These are phyloP conservation scores for Arbacia lixula DNA, from an alignment of 53 echinoderm and acorn worm genomes.

Conservation along the genomic window DNA sequence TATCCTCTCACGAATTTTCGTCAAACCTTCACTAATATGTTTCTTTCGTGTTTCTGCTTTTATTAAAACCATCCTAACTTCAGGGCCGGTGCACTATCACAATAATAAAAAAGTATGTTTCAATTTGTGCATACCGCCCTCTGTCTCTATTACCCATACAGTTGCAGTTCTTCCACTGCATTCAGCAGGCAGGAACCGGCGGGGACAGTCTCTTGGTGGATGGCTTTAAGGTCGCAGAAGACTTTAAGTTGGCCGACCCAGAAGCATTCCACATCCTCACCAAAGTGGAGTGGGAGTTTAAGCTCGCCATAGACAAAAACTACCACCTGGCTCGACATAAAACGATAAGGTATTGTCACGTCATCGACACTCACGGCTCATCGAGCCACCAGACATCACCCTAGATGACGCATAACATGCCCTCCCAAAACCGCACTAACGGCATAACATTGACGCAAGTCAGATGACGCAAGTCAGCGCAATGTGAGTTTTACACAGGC, in stretches of 20 bases:
- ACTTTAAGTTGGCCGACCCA: not conserved
- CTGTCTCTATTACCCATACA: not conserved
- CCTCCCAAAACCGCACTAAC: not conserved
- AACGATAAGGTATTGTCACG: conserved; percentile 35
- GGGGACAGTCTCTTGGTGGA: conserved; percentile 34
- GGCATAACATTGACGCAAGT: no score
- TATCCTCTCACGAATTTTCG: no score
- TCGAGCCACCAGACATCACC: no score
- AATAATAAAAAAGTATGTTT: no score
- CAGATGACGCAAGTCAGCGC: no score
- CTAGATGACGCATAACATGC: not conserved
- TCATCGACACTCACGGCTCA: no score
- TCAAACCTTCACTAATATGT: no score
- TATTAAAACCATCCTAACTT: no score
- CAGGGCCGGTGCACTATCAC: no score
- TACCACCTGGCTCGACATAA: conserved; percentile 1
- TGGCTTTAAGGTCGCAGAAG: conserved; percentile 28
- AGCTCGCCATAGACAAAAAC: conserved; percentile 5
- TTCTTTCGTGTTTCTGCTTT: no score
- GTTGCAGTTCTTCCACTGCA: conserved; percentile 41
- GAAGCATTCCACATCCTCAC: conserved; percentile 38
- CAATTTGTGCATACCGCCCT: no score
- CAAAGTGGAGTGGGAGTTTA: conserved; percentile 18
- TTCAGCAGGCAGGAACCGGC: conserved; percentile 1
- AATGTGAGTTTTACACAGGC: no score